Conservation (phyloP, 2,113 vertebrate species). For the Brachypodius melanocephalos region DNA sequence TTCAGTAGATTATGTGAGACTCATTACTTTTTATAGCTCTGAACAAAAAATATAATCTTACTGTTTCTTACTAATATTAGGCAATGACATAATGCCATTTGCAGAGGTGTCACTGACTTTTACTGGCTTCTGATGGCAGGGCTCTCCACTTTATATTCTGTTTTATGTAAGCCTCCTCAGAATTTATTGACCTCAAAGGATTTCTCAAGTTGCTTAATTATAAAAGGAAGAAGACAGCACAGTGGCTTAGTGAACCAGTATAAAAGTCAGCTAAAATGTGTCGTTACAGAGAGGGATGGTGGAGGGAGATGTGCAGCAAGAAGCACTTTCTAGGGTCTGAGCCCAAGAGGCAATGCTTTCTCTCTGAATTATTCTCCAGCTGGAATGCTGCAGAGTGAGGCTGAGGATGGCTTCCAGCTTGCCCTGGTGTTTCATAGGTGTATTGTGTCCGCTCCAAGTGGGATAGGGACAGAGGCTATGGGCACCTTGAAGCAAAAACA, state of each 20-base stretch:
- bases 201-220: constrained; percentile 79
- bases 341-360: not conserved
- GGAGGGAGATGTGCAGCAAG: not conserved
- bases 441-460: not conserved
- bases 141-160: constrained; percentile 76
- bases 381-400: not conserved
- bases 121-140: constrained; percentile 80
- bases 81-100: constrained; percentile 82
- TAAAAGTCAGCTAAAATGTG: constrained; percentile 60
- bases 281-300: not conserved
- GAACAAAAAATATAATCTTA: constrained; percentile 74
- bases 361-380: not conserved
- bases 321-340: not conserved
- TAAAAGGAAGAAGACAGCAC: constrained; percentile 73
- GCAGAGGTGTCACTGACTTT: constrained; percentile 80
- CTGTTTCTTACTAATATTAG: constrained; percentile 79
- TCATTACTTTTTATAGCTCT: constrained; percentile 78
- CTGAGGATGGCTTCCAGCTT: not conserved
- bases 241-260: constrained; percentile 50
- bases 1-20: constrained; percentile 76
- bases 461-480: not conserved
- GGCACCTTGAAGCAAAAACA: not conserved
- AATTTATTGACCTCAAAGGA: constrained; percentile 77
- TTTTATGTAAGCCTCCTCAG: constrained; percentile 77
- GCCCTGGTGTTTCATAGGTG: not conserved